phyloP scores from a whole-genome alignment of 2,888 invertebrate species.

The Diachrysia chrysitis region DNA sequence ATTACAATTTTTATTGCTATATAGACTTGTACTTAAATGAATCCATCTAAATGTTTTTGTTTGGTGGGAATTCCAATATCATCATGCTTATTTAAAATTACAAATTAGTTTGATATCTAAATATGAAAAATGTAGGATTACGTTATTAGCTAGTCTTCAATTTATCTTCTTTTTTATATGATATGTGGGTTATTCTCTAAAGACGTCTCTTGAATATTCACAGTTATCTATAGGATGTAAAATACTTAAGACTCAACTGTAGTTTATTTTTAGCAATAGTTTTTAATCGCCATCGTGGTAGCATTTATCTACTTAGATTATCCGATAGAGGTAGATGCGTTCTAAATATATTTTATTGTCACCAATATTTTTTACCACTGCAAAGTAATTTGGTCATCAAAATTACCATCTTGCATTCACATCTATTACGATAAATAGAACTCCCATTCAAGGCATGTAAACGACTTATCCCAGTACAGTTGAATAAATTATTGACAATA shows the following conservation, averaged over 20 bases:
- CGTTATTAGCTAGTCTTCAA: background rate
- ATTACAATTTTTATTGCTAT: constrained; percentile 18
- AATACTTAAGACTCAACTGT: background rate
- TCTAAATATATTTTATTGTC: background rate
- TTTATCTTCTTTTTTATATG: background rate
- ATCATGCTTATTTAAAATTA: constrained; percentile 4
- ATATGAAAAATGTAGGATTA: constrained; percentile 1
- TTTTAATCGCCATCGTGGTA: no score
- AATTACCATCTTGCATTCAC: background rate
- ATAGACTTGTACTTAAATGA: background rate
- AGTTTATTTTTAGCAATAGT: no score
- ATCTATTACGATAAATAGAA: constrained; percentile 7
- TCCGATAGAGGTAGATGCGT: no score
- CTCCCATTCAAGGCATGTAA: constrained; percentile 5
- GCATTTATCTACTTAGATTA: no score
- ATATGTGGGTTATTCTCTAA: background rate
- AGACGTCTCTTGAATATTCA: background rate
- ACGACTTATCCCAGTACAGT: constrained; percentile 20
- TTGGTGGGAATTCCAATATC: constrained; percentile 2
- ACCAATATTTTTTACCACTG: background rate
- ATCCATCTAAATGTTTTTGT: background rate
- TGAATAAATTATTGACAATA: constrained; percentile 86
- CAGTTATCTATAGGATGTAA: background rate
- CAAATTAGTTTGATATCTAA: constrained; percentile 2
- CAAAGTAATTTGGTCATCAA: background rate